Base-by-base conservation (phyloP, 2,797 vertebrate species). In the Eutrigla gurnardus region DNA sequence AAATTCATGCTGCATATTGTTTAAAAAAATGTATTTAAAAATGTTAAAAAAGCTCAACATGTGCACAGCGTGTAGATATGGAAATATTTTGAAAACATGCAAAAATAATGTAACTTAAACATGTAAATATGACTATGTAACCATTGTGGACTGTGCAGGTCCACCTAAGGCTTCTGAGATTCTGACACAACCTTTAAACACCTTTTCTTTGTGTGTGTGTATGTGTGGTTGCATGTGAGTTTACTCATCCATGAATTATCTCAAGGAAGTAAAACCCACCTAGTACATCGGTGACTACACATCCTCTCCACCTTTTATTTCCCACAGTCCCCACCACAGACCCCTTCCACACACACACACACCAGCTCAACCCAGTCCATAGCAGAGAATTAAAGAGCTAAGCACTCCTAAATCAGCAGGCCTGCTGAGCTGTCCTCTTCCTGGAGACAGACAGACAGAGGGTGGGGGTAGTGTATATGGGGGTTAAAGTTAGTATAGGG, bases 321-420 rank as follows among this genome's bases (percentile, higher is more conserved):
- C 61, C 49, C 64, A 2, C 71, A 55, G 17, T 39, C 37, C 47
- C 12, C 46, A 39, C 54, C 4, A 0, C 53, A 64, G n/a, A 45
- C 47, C 14, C 50, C 33, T 25, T 33, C 11, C 55, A 46, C 15
- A 32, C 40, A 58, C 15, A 64, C 35, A 62, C 32, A 52, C 32
- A 45, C 45, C 39, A 40, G 39, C 33, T n/a, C 2, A 70, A 37
- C 65, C 42, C 39, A 62, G 39, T 57, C 65, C 68, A 75, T 74
- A 72, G 64, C 2, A 3, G 69, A 91, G 82, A 91, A 90, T 89
- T 85, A 90, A 91, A 87, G 86, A 88, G 59, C 86, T 81, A 87
- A 87, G 86, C 83, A 82, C 66, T 89, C 76, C 77, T 93, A 89
- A 92, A 92, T 92, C 87, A 89, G 63, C 42, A 43, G 55, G 63